A percentile compares a stretch with the other conserved stretches of the same genome.
phyloP scores from a whole-genome alignment of 2,888 invertebrate genomes.

The Dugesia japonica region DNA sequence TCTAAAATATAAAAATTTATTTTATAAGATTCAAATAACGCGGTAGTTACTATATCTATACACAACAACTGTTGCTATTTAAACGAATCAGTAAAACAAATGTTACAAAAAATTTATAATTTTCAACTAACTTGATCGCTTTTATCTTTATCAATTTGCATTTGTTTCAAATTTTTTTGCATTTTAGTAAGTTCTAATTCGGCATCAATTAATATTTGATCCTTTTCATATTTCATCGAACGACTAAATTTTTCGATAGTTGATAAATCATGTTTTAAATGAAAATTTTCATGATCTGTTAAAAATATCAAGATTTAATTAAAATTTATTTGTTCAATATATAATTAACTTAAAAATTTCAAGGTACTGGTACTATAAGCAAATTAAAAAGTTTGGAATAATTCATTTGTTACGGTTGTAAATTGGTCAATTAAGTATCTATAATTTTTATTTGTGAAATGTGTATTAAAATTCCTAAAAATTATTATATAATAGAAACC shows the following conservation, averaged over 20 bases:
- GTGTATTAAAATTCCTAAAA: no score
- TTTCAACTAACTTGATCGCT: neutral
- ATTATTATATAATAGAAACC: no score
- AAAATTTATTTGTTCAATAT: no score
- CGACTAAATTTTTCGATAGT: neutral
- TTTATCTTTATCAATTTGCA: neutral
- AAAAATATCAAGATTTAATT: no score
- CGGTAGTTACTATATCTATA: neutral
- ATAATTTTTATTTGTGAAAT: no score
- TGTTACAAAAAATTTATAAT: no score
- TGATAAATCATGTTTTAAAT: conserved; percentile 1
- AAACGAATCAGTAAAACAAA: neutral
- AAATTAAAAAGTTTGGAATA: no score
- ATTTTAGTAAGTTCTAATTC: neutral
- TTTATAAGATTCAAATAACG: neutral
- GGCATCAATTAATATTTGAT: neutral
- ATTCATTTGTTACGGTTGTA: no score
- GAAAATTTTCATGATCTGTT: conserved; percentile 17
- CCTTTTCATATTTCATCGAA: neutral
- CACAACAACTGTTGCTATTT: neutral
- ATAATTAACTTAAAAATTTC: no score
- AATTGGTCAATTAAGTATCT: no score
- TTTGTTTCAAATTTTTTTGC: neutral
- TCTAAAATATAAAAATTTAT: neutral
- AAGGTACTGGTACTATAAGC: no score